Percentiles rank a stretch among this genome's conserved stretches.
phyloP scores from a whole-genome alignment of 2,113 vertebrate genomes.

The Oryctolagus cuniculus region mOryCun1.1 NC_091444.1:68235501-68236000 shows the following conservation, averaged over 20 bases:
- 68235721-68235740: constrained; percentile 81
- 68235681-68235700: no score
- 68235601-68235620: neutral
- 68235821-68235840: constrained; percentile 88
- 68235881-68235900: constrained; percentile 74
- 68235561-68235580: neutral
- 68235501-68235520: no score
- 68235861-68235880: constrained; percentile 82
- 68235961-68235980: fast-evolving
- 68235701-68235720: constrained; percentile 71
- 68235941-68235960: neutral
- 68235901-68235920: neutral
- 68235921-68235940: fast-evolving
- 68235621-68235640: neutral
- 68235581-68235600: fast-evolving
- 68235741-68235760: constrained; percentile 85
- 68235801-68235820: constrained; percentile 79
- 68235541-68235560: constrained; percentile 14
- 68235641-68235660: no score
- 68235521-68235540: neutral
- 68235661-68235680: no score
- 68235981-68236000: fast-evolving
- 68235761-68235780: constrained; percentile 82
- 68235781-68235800: constrained; percentile 74
- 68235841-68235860: constrained; percentile 88